Evolutionary conservation across 2,888 invertebrate species (phyloP).

Genomic region (Orthosia gracilis): DNA sequence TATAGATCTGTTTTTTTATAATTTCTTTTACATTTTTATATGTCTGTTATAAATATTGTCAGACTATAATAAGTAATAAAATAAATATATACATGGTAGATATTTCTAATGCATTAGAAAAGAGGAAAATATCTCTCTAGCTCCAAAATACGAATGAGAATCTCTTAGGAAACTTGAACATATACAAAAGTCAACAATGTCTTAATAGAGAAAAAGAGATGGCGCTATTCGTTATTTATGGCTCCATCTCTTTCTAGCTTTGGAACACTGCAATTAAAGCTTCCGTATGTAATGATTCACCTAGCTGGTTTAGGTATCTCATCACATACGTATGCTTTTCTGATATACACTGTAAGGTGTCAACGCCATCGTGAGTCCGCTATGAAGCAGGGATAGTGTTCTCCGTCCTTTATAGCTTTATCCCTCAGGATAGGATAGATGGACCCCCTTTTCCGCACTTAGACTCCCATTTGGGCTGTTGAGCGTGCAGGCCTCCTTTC

Average conservation of each 20-base stretch:
- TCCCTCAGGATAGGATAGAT: too few species aligned
- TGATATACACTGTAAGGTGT: neutral
- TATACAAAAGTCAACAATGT: neutral
- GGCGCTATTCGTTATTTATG: neutral
- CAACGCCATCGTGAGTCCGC: too few species aligned
- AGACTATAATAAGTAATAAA: conserved; percentile 15
- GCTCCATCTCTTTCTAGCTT: neutral
- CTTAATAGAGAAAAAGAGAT: neutral
- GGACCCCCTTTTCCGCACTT: too few species aligned
- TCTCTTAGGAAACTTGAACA: neutral
- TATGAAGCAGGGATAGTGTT: too few species aligned
- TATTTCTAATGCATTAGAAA: conserved; percentile 19
- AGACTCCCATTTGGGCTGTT: too few species aligned
- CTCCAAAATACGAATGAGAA: neutral
- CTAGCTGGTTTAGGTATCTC: conserved; percentile 11
- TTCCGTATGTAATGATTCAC: neutral
- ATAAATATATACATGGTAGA: neutral
- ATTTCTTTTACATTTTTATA: too few species aligned
- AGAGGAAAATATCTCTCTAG: conserved; percentile 7
- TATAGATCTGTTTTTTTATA: conserved; percentile 19
- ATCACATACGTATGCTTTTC: neutral
- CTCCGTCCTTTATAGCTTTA: too few species aligned
- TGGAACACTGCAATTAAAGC: neutral
- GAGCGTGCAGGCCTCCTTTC: too few species aligned
- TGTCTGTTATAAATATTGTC: neutral